phyloP scores from a whole-genome alignment of 2,113 vertebrate species.

The Vombatus ursinus region DNA sequence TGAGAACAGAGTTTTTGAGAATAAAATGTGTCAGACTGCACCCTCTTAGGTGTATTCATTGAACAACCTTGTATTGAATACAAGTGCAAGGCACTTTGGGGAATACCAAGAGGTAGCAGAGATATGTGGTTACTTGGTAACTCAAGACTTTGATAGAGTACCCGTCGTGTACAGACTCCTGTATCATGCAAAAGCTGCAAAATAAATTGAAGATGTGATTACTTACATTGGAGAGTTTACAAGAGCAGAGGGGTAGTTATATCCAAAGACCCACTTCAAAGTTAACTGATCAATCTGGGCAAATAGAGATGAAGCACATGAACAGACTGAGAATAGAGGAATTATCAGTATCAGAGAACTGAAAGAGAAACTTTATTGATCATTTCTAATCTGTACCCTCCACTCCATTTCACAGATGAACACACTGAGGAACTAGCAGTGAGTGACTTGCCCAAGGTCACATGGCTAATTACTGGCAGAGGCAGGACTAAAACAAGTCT shows the following conservation, averaged over 20 bases:
- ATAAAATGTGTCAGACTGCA: background rate
- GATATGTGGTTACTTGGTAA: background rate
- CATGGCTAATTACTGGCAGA: accelerated
- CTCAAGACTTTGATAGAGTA: background rate
- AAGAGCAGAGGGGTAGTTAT: background rate
- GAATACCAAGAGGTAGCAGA: background rate
- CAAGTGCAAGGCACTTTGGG: background rate
- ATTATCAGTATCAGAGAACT: background rate
- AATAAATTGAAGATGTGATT: background rate
- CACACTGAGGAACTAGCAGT: background rate
- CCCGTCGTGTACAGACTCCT: background rate
- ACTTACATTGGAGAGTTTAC: background rate
- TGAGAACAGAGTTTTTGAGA: background rate
- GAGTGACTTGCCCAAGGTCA: background rate
- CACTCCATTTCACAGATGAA: accelerated
- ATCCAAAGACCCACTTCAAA: background rate
- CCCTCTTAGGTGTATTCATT: background rate
- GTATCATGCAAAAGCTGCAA: background rate
- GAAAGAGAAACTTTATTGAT: background rate
- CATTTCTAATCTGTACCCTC: background rate
- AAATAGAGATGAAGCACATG: background rate
- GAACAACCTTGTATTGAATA: background rate
- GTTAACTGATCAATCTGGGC: background rate
- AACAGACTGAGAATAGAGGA: background rate
- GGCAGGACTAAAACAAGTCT: background rate